Base-by-base conservation (phyloP, 2,113 vertebrate species). In the Paedocypris sp. region DNA sequence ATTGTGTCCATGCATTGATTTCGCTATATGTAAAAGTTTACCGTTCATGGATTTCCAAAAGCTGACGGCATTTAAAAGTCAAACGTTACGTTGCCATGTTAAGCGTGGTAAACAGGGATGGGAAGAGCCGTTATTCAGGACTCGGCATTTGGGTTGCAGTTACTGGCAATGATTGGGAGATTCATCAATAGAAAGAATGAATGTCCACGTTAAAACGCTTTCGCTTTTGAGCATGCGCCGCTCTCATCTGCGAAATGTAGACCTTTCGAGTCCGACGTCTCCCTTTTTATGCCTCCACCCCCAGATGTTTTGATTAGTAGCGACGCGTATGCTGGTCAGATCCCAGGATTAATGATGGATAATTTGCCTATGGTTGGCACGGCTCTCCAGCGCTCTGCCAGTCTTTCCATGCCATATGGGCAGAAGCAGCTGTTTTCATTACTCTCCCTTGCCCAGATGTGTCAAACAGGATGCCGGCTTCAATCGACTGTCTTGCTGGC, bases 371-470 rank as follows among this genome's bases (percentile, higher is more conserved):
- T 88, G 92, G 92, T 96, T 91, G 92, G 91, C 87, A 83, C 85
- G 76, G 82, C 82, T 76, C 84, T 83, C 77, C 71, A 80, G 87
- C 84, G 81, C 86, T 82, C 81, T 88, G 89, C 90, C 93, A 95
- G 91, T 87, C 91, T 92, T 91, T 75, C 74, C 74, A 83, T 86
- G 91, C 94, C 95, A 98, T 97, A 93, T 98, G 94, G 94, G 87
- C 85, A 79, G 87, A 93, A 95, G 91, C 95, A 98, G 95, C 94
- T 98, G 95, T 96, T 97, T 97, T 90, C 94, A 97, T 96, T 96
- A 94, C 92, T 95, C 92, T 93, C 90, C 87, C 77, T 85, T 92
- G 95, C 94, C 95, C 95, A 98, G 95, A 98, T 98, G 95, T 98
- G 94, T 95, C 92, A 94, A 93, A 89, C 85, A 87, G 93, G 92